Evolutionary conservation across 2,797 vertebrate species (phyloP).

Genomic region (Thalassophryne amazonica): DNA sequence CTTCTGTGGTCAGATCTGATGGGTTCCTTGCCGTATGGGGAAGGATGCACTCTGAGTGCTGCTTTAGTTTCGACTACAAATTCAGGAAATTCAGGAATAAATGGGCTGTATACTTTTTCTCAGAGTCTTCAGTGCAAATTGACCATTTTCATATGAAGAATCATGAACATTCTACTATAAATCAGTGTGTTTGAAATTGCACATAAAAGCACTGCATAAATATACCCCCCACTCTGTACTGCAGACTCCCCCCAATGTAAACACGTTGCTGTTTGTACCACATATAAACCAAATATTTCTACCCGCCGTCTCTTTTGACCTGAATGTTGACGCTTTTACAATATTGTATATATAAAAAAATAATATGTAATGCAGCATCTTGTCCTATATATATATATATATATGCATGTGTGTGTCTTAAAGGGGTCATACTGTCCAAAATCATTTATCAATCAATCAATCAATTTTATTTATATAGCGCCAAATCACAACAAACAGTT

Average conservation of each 20-base stretch:
- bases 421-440: too few relatives aligned
- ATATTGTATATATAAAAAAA: slow-evolving; percentile 17
- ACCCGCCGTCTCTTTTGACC: slow-evolving; percentile 30
- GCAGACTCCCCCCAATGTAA: slow-evolving; percentile 47
- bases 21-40: too few relatives aligned
- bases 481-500: too few relatives aligned
- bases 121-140: not conserved
- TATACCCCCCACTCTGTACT: slow-evolving; percentile 8
- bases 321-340: not conserved
- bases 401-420: too few relatives aligned
- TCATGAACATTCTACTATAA: slow-evolving; percentile 1
- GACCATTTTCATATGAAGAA: not conserved
- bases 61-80: not conserved
- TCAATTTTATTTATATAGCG: too few relatives aligned
- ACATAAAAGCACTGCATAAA: slow-evolving; percentile 35
- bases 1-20: too few relatives aligned
- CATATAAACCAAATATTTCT: slow-evolving; percentile 34
- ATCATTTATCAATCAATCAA: too few relatives aligned
- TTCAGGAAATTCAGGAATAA: not conserved
- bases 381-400: too few relatives aligned
- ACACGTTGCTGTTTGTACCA: slow-evolving; percentile 43
- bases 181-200: slow-evolving; percentile 16
- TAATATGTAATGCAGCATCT: slow-evolving; percentile 16
- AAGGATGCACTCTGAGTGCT: too few relatives aligned
- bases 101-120: too few relatives aligned